Evolutionary conservation across 2,797 vertebrate genomes (phyloP), one percentile per base, ranked within the genome.

Genomic region (Neopelma chrysocephalum): DNA sequence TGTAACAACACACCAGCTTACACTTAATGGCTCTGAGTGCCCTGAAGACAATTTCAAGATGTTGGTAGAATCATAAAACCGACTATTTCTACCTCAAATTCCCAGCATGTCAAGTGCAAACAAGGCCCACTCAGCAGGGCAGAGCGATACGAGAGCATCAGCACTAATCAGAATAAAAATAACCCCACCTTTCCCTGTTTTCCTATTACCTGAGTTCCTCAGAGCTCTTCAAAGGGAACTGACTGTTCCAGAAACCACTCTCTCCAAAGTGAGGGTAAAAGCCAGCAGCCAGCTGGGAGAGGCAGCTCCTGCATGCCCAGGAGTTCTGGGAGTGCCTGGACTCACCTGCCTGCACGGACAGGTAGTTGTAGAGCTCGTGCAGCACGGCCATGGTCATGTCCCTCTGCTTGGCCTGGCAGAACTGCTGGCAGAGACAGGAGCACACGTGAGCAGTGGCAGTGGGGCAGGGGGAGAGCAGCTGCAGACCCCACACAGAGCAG

Each of bases 261-360:
- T 73, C 51, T 71, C 70, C 62, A 43, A 83, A 65, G 47, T 9
- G 51, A 93, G 68, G 64, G 71, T 29, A 73, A 76, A 70, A 72
- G 69, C 1, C 20, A 17, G 68, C 76, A 88, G 85, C 64, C 60
- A 82, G 79, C 71, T 53, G 85, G 68, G 29, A 82, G 82, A 86
- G 45, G 84, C 73, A 80, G 68, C 51, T 75, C 47, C 73, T 53
- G 89, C 58, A 73, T 2, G 53, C 40, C 61, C 34, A 0, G 8
- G 50, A 87, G 81, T 9, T 38, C 79, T 62, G 19, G 36, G 47
- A 54, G 53, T 58, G 80, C 51, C 19, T 29, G 82, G 86, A 98
- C 98, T 98, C 90, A 98, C 98, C 98, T 6, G 98, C 98, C 94
- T 98, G 97, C 91, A 97, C 8, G 11, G 98, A 98, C 95, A 98